phyloP scores from a whole-genome alignment of 2,113 vertebrate genomes.

The Thalassarche chlororhynchos region DNA sequence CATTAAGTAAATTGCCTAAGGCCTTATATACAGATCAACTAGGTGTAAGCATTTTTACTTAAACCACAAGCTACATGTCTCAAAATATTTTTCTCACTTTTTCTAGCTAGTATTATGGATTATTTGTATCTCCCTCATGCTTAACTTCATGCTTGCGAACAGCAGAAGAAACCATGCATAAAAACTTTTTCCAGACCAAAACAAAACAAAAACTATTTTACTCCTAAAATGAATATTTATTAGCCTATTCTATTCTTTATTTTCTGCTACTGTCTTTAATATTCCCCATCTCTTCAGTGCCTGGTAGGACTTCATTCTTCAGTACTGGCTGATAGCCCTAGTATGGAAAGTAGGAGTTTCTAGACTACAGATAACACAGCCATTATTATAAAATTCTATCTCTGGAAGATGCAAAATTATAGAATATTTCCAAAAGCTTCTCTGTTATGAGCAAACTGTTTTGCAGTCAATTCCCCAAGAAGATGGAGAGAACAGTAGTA shows the following conservation, averaged over 20 bases:
- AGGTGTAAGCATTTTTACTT: neutral
- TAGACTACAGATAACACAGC: neutral
- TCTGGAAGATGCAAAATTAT: neutral
- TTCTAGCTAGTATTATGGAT: neutral
- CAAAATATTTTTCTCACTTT: neutral
- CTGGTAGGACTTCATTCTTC: neutral
- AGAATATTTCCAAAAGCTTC: neutral
- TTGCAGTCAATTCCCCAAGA: neutral
- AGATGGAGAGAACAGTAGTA: neutral
- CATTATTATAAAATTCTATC: neutral
- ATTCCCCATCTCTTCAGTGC: neutral
- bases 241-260: neutral
- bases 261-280: neutral
- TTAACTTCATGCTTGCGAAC: neutral
- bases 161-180: neutral
- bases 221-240: neutral
- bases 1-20: neutral
- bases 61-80: neutral
- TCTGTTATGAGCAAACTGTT: neutral
- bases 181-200: neutral
- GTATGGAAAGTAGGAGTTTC: neutral
- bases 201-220: neutral
- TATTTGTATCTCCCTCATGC: neutral
- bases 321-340: neutral
- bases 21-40: neutral